Evolutionary conservation across 2,113 vertebrate genomes (phyloP), one percentile per base, ranked within the genome.

Genomic region (Progne subis): DNA sequence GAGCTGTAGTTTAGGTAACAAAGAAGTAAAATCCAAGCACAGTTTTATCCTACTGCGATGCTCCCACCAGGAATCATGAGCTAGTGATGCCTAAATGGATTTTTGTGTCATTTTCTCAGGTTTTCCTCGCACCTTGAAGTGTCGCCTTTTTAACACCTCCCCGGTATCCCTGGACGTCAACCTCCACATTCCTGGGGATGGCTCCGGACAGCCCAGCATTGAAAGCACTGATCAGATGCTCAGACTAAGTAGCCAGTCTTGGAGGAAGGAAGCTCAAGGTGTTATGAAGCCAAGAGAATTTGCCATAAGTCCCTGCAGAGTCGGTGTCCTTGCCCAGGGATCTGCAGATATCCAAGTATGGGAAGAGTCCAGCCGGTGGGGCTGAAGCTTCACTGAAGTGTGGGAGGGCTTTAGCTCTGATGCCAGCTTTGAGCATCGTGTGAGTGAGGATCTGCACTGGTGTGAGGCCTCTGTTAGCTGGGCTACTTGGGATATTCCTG

Each of bases 121-220:
- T 57, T 99, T 99, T 93, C 98, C 98, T 75, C 57, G 12, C 34
- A 98, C 97, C 13, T 64, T 98, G 67, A 95, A 81, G 2, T 99
- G 98, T 69, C 95, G 96, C 47, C 98, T 99, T 82, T 98, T 53
- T 84, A 99, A 99, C 91, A 98, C 98, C 8, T 98, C 98, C 49
- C 88, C 98, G 91, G 98, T 99, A 60, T 96, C 98, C 6, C 97
- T 99, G 98, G 97, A 83, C 25, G 99, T 99, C 96, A 90, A 41
- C 57, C 97, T 99, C 21, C 97, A 88, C 10, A 44, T 99, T 63
- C 97, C 98, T 15, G 98, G 97, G 20, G 99, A 99, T 0, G 99
- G 99, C 8, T 15, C 1, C 0, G 98, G 97, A 16, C 71, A 64
- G 12, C 81, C 95, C n/a, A 99, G 99, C 12, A 13, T 98, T 25